A percentile compares a stretch with the other conserved stretches of the same genome.
Evolutionary conservation across 2,113 vertebrate species (phyloP).

Genomic region (Ailurus styani): DNA sequence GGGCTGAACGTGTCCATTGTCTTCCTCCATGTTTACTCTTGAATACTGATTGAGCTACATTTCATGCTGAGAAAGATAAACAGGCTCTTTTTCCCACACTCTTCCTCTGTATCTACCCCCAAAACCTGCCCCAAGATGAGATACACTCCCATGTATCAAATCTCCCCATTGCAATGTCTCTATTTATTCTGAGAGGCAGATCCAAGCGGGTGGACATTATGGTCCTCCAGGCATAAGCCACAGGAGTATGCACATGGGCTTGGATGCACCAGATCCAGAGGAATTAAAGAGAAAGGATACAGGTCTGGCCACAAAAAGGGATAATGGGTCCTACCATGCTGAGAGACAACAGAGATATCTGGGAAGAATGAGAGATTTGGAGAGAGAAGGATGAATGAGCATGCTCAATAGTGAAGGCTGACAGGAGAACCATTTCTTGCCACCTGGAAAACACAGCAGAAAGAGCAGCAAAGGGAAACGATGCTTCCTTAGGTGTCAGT

Average conservation of each 20-base stretch:
- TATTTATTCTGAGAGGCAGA: neutral
- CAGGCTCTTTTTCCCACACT: neutral
- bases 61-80: neutral
- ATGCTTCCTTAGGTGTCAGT: neutral
- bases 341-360: neutral
- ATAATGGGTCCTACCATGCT: neutral
- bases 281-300: neutral
- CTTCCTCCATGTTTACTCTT: neutral
- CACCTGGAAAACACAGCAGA: neutral
- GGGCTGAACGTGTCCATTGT: neutral
- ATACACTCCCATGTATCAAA: neutral
- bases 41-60: neutral
- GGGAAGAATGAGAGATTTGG: fast-evolving
- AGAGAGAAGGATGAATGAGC: neutral
- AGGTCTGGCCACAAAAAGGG: neutral
- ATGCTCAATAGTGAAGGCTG: neutral
- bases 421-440: neutral
- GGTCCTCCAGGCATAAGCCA: neutral
- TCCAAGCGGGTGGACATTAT: neutral
- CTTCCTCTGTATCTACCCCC: neutral
- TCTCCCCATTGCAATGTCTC: neutral
- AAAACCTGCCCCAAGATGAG: neutral
- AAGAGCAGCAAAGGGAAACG: neutral
- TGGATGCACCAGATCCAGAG: neutral
- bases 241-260: neutral